These are phyloP conservation scores for Diorhabda sublineata DNA, from an alignment of 1,140 invertebrate species.

Conservation along the genomic window DNA sequence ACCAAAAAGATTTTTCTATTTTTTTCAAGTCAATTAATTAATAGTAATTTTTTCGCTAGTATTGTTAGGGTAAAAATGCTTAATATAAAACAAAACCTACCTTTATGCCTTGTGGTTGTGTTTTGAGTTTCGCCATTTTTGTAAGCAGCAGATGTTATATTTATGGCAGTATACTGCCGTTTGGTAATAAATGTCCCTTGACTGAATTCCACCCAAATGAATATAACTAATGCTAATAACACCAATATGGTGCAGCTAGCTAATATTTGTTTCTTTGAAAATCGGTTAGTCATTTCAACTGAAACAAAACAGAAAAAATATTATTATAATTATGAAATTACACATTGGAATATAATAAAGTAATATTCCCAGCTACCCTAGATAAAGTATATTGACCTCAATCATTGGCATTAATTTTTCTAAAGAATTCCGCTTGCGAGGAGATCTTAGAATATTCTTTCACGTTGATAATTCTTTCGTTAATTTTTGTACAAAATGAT, in stretches of 20 bases:
- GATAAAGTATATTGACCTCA: too few relatives aligned
- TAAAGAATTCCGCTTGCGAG: too few relatives aligned
- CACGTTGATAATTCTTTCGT: too few relatives aligned
- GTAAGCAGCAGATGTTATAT: slow-evolving; percentile 1
- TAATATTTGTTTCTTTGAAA: slow-evolving; percentile 27
- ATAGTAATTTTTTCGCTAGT: too few relatives aligned
- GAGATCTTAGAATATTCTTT: too few relatives aligned
- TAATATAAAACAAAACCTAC: not conserved
- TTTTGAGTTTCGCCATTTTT: not conserved
- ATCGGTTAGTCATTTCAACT: slow-evolving; percentile 25
- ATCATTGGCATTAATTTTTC: too few relatives aligned
- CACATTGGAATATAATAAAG: not conserved
- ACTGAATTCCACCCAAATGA: slow-evolving; percentile 38
- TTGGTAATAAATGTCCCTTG: slow-evolving; percentile 30
- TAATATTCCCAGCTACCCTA: too few relatives aligned
- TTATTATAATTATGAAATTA: slow-evolving; percentile 7
- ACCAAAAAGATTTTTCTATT: too few relatives aligned
- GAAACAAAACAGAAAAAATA: too few relatives aligned
- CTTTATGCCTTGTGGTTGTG: slow-evolving; percentile 13
- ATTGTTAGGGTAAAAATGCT: too few relatives aligned
- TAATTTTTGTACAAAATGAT: too few relatives aligned
- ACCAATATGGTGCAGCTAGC: slow-evolving; percentile 30
- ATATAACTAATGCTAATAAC: slow-evolving; percentile 31
- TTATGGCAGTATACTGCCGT: not conserved
- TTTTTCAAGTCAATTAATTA: too few relatives aligned